Conservation (phyloP, 2,888 invertebrate genomes). For the Sepioteuthis lessoniana region DNA sequence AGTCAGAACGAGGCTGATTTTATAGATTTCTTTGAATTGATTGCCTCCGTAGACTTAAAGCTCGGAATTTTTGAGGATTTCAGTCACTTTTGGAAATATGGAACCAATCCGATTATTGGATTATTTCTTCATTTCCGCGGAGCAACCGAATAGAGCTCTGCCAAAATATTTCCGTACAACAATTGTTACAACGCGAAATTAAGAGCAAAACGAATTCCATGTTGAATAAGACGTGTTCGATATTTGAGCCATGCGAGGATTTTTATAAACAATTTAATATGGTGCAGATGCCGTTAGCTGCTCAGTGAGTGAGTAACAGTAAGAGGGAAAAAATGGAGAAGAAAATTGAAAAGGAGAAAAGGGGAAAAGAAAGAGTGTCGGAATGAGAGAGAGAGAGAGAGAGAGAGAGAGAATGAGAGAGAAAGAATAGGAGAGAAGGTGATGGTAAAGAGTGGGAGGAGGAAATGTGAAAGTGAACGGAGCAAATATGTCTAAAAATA, state of each 20-base stretch:
- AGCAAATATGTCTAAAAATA: too few relatives aligned
- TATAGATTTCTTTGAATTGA: not conserved
- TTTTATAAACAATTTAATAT: not conserved
- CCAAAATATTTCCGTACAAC: not conserved
- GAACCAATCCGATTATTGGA: slow-evolving; percentile 33
- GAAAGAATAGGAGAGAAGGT: too few relatives aligned
- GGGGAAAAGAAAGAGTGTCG: too few relatives aligned
- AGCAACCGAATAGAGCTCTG: not conserved
- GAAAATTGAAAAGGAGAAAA: not conserved
- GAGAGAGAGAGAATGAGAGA: too few relatives aligned
- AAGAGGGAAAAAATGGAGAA: not conserved
- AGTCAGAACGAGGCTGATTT: not conserved
- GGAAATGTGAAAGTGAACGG: too few relatives aligned
- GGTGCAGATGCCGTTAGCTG: not conserved
- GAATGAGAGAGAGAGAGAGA: too few relatives aligned
- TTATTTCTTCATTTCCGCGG: not conserved
- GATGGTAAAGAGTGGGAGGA: too few relatives aligned
- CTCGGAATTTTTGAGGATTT: not conserved
- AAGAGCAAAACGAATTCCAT: not conserved
- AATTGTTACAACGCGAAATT: not conserved
- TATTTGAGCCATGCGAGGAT: not conserved
- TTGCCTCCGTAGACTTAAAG: not conserved
- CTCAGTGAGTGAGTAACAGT: not conserved
- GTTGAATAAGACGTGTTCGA: not conserved
- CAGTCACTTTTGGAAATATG: slow-evolving; percentile 18